Evolutionary conservation across 2,888 invertebrate species (phyloP), one percentile per base, ranked within the genome.

Genomic region (Drosophila mulleri): DNA sequence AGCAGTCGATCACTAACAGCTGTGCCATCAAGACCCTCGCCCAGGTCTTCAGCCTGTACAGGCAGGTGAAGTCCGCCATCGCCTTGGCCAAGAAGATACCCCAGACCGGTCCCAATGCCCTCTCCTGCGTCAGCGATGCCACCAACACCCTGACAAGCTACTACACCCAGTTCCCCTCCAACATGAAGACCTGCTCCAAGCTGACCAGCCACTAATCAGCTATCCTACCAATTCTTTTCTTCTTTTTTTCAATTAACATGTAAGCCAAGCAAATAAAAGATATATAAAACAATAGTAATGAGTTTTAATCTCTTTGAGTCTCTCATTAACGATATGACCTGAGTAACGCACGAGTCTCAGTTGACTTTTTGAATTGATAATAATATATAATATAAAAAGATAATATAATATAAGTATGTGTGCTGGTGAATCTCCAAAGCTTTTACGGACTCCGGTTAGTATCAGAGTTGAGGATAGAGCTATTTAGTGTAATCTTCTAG

Each of bases 81-180:
- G 1, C 0, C 0, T 32, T 88, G 77, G 75, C 86, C 53, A 80
- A 80, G 66, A 83, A 79, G 52, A 75, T 91, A 6, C 78, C 86
- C 6, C 50, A 72, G n/a, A 75, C 74, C 9, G 86, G 88, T 8
- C 71, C 83, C 37, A 79, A 82, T 61, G 83, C 89, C 39, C 26
- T 59, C n/a, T 6, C 7, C 48, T 86, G 86, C 53, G 66, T 86
- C 3, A 16, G 7, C 56, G 29, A 72, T 4, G 73, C 91, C 23
- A 75, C 72, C 6, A 71, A 3, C 37, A 71, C 52, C 5, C 67
- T 91, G 29, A 67, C 35, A 50, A 66, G 9, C 54, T 77, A 77
- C 44, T 91, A 89, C 52, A 83, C 76, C 4, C 61, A 70, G 47
- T 90, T 91, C 59, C 85, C 86, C 3, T 9, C 67, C 20, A 80